These are phyloP conservation scores for Hippoglossus hippoglossus DNA, from an alignment of 2,797 vertebrate genomes.

Conservation along the genomic window DNA sequence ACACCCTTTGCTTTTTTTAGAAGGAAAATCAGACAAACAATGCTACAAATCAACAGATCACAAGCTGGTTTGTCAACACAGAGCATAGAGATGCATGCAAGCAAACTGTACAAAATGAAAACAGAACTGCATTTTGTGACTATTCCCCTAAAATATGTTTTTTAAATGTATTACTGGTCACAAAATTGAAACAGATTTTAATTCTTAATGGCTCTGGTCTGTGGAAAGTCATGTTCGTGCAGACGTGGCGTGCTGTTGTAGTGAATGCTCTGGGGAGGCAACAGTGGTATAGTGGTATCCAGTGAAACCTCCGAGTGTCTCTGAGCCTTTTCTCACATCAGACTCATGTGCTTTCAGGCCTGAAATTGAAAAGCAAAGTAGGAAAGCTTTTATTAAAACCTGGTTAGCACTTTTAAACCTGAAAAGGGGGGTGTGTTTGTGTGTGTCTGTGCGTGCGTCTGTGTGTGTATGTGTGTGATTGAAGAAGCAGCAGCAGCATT, in stretches of 20 bases:
- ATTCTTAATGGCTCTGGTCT: no score
- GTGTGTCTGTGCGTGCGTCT: neutral
- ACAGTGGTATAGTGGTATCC: neutral
- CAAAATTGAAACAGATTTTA: no score
- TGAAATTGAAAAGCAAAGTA: conserved; percentile 72
- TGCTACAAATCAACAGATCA: no score
- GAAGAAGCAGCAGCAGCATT: neutral
- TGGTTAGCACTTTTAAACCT: conserved; percentile 46
- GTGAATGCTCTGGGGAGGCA: neutral
- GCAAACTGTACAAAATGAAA: no score
- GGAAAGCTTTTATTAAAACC: conserved; percentile 44
- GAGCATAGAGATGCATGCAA: no score
- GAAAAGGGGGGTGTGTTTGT: neutral
- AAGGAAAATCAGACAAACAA: no score
- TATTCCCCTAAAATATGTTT: no score
- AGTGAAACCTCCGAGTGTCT: conserved; percentile 9
- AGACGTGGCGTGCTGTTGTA: neutral
- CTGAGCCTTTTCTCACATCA: conserved; percentile 53
- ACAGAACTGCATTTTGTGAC: no score
- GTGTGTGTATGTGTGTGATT: neutral
- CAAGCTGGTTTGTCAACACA: no score
- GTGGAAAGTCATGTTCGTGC: no score
- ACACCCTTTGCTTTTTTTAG: no score
- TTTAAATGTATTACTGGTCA: no score
- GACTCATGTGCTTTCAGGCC: conserved; percentile 65